Conservation (phyloP, 2,888 invertebrate species). For the Dorcus hopei region DNA sequence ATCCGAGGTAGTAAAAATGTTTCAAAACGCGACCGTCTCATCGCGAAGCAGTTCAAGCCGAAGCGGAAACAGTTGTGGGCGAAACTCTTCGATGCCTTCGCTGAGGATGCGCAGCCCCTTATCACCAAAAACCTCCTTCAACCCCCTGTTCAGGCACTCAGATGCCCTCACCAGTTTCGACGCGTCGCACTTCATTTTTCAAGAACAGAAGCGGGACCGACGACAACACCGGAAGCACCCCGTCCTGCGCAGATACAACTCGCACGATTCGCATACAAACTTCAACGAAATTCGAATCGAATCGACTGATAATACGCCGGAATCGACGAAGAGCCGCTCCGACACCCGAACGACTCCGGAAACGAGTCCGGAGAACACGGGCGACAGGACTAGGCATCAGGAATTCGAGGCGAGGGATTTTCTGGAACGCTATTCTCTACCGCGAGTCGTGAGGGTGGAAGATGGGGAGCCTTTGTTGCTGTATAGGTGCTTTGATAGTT, state of each 20-base stretch:
- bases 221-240: slow-evolving; percentile 45
- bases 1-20: slow-evolving; percentile 29
- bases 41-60: slow-evolving; percentile 43
- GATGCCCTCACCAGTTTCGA: slow-evolving; percentile 43
- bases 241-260: slow-evolving; percentile 42
- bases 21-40: slow-evolving; percentile 43
- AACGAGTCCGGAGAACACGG: slow-evolving; percentile 35
- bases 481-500: slow-evolving; percentile 61
- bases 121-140: slow-evolving; percentile 39
- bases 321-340: slow-evolving; percentile 37
- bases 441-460: slow-evolving; percentile 58
- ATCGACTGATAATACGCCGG: slow-evolving; percentile 41
- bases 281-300: slow-evolving; percentile 49
- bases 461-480: slow-evolving; percentile 60
- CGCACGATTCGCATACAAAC: slow-evolving; percentile 50
- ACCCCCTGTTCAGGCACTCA: slow-evolving; percentile 39
- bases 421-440: slow-evolving; percentile 60
- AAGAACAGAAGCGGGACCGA: slow-evolving; percentile 27
- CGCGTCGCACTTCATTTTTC: slow-evolving; percentile 43
- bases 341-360: slow-evolving; percentile 27
- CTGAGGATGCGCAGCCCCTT: slow-evolving; percentile 39
- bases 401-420: slow-evolving; percentile 53
- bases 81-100: slow-evolving; percentile 47
- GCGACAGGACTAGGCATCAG: slow-evolving; percentile 24
- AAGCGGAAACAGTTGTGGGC: slow-evolving; percentile 40